These are phyloP conservation scores for Diglossa cyanea DNA, from an alignment of 2,797 vertebrate species.

Conservation along the genomic window DNA sequence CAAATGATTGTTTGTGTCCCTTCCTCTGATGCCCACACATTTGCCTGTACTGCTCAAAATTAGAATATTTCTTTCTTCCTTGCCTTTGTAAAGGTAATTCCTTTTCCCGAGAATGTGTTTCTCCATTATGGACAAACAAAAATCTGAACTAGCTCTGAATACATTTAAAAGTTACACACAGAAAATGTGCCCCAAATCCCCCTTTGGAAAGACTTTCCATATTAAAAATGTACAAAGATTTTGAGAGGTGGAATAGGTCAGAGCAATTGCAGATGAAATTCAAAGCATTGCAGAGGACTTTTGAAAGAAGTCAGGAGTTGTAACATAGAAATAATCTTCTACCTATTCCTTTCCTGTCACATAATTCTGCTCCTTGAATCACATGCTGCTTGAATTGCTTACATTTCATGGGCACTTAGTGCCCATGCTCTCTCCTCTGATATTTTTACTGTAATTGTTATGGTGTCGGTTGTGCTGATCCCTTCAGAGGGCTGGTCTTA, in stretches of 20 bases:
- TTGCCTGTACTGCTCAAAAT: neutral
- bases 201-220: neutral
- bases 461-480: neutral
- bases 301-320: neutral
- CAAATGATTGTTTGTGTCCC: neutral
- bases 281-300: neutral
- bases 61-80: neutral
- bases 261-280: slow-evolving; percentile 27
- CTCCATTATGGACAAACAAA: neutral
- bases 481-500: slow-evolving; percentile 10
- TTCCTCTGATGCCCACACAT: neutral
- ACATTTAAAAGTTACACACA: slow-evolving; percentile 8
- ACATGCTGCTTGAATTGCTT: neutral
- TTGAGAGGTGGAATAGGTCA: neutral
- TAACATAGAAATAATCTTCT: neutral
- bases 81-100: neutral
- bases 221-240: neutral
- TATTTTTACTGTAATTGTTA: slow-evolving; percentile 39
- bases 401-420: neutral
- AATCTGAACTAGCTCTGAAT: neutral
- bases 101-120: neutral
- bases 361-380: neutral
- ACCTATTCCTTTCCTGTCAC: neutral
- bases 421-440: neutral
- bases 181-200: neutral